A percentile compares a stretch with the other conserved stretches of the same genome.
Evolutionary conservation across 2,113 vertebrate species (phyloP).

Genomic region (Pavo muticus): DNA sequence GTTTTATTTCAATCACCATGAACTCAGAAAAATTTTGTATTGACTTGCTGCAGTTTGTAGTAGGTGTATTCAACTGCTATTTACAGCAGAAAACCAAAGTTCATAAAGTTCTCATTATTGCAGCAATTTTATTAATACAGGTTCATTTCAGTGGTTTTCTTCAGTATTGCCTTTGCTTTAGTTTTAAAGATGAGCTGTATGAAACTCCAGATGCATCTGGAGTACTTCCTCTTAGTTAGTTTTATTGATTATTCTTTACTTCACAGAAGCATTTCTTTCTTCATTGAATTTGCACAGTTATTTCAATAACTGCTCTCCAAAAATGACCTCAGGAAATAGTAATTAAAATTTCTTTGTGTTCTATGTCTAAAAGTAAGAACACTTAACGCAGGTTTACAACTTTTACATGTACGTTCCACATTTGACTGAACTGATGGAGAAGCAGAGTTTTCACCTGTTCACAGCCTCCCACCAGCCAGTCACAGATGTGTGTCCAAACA

Average conservation of each 20-base stretch:
- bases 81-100: background rate
- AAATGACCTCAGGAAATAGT: background rate
- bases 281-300: background rate
- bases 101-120: background rate
- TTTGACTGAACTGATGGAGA: background rate
- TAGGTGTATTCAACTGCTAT: background rate
- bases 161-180: constrained; percentile 1
- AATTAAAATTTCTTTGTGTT: background rate
- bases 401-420: fast-evolving
- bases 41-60: background rate
- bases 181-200: background rate
- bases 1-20: background rate
- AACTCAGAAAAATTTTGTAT: constrained; percentile 7
- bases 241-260: background rate
- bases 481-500: fast-evolving
- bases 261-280: background rate
- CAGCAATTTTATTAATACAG: background rate
- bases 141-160: background rate
- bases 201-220: background rate
- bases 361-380: background rate
- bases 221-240: background rate
- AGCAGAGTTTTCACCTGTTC: background rate
- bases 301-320: background rate
- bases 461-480: fast-evolving
- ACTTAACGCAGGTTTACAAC: background rate